A percentile compares a stretch with the other conserved stretches of the same genome.
phyloP scores from a whole-genome alignment of 2,888 invertebrate genomes.

The Aporophyla lueneburgensis region DNA sequence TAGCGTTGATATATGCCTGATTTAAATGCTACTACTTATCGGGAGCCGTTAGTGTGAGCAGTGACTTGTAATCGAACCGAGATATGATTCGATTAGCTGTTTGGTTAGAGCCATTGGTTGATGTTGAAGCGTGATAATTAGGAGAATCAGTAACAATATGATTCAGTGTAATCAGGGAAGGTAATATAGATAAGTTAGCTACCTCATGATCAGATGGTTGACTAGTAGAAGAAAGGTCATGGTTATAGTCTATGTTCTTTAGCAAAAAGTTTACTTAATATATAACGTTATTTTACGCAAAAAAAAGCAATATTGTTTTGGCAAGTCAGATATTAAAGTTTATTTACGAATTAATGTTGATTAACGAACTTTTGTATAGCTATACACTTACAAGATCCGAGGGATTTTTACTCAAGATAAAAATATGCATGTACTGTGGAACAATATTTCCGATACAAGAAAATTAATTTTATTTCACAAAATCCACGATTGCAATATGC shows the following conservation, averaged over 20 bases:
- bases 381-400: background rate
- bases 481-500: conserved; percentile 53
- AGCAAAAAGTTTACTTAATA: background rate
- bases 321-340: background rate
- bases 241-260: background rate
- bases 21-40: conserved; percentile 73
- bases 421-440: conserved; percentile 6
- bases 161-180: background rate
- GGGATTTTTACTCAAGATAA: background rate
- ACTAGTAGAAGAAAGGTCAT: background rate
- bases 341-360: background rate
- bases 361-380: background rate
- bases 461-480: conserved; percentile 34
- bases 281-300: background rate
- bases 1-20: conserved; percentile 81
- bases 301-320: background rate
- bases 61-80: conserved; percentile 29
- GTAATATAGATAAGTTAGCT: background rate
- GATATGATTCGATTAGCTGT: conserved; percentile 16
- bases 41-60: conserved; percentile 42
- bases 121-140: background rate
- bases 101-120: background rate
- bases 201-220: background rate
- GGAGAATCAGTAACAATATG: background rate
- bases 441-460: conserved; percentile 17